Base-by-base conservation (phyloP, 1,140 invertebrate species). In the Odontomachus brunneus region DNA sequence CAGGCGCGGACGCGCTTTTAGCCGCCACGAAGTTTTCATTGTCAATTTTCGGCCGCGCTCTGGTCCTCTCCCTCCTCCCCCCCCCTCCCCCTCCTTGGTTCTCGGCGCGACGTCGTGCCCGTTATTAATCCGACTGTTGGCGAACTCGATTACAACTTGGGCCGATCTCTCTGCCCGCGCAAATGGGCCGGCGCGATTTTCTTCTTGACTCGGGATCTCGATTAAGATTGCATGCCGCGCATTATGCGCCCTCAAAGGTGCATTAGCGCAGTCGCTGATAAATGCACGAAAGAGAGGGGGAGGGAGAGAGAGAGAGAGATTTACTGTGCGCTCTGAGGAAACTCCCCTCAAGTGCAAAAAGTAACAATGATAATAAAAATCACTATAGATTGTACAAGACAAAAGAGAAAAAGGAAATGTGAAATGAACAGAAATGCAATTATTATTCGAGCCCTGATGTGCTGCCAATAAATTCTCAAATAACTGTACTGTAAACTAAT, bases 91-190 rank as follows among this genome's bases (percentile, higher is more conserved):
- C 0, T 7, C 44, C 44, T 33, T 17, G 74, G 57, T 80, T 69
- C 29, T 48, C 26, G n/a, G 33, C 33, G 9, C 65, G 74, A 48
- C 65, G 5, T 38, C 75, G 5, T 15, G 51, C 49, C 33, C 49
- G 51, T 78, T 86, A 83, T 86, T 86, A 87, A 87, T 83, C 60
- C 55, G 84, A 73, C 82, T 51, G 80, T 55, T 57, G 19, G 33
- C 69, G 55, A 72, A 82, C 69, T 74, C 78, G 69, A 82, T 81
- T 81, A 81, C 65, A 84, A 84, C 73, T 78, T 62, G 22, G 66
- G 33, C 19, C 60, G 51, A 33, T 80, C 65, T 80, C 26, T 15
- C 51, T 22, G 29, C 26, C 38, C 17, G 55, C 7, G 38, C 9
- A 63, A 76, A 84, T 29, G 65, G 26, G 74, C 60, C 63, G 24